Evolutionary conservation across 1,140 invertebrate species (phyloP).

Genomic region (Lutraria rhynchaena): DNA sequence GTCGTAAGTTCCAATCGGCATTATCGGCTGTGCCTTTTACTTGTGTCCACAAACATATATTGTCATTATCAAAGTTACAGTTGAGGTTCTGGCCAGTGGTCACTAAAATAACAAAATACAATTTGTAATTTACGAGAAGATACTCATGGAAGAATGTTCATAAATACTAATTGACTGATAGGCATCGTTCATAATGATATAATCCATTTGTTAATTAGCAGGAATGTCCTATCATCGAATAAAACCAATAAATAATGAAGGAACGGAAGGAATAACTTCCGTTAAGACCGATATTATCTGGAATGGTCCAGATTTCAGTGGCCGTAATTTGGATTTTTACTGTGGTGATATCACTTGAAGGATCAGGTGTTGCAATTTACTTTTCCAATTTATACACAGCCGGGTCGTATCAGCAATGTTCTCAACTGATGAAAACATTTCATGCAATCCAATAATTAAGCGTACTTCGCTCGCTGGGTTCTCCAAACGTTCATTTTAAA

Average conservation of each 20-base stretch:
- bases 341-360: too few relatives aligned
- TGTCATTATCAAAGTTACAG: constrained; percentile 66
- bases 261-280: neutral
- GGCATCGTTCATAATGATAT: neutral
- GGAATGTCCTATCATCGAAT: neutral
- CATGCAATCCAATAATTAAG: too few relatives aligned
- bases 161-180: neutral
- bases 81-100: constrained; percentile 46
- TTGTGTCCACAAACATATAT: constrained; percentile 56
- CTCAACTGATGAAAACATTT: too few relatives aligned
- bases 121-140: neutral
- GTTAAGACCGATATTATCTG: neutral
- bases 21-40: constrained; percentile 48
- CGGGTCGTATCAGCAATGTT: too few relatives aligned
- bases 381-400: too few relatives aligned
- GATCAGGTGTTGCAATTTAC: too few relatives aligned
- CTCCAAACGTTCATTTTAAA: too few relatives aligned
- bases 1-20: constrained; percentile 56
- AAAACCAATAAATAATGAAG: neutral
- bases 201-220: neutral
- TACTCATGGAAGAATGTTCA: neutral
- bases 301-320: too few relatives aligned
- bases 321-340: too few relatives aligned
- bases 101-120: constrained; percentile 20
- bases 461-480: too few relatives aligned